Evolutionary conservation across 2,888 invertebrate genomes (phyloP), one percentile per base, ranked within the genome.

Genomic region (Heteropelma amictum): DNA sequence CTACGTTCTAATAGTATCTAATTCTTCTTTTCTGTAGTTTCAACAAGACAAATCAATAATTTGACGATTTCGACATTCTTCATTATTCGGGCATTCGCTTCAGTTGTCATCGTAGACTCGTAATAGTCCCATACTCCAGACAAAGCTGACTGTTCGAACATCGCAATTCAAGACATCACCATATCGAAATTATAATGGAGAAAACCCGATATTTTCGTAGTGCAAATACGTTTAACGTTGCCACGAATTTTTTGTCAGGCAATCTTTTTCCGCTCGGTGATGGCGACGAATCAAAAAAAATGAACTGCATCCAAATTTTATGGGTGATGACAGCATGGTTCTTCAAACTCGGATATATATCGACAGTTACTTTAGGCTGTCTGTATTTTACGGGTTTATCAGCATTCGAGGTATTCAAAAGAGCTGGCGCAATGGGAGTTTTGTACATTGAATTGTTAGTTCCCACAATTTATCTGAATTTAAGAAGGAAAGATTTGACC

Each of bases 391-490:
- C 73, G 0, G n/a, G 33, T 3, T 35, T 83, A 0, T 54, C 33
- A 1, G 70, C 78, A 1, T 76, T 70, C 3, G 77, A 53, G 2
- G 69, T 0, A 1, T 84, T 5, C 68, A 76, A 12, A 74, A 79
- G 17, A 65, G 78, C n/a, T 77, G 78, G 0, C 64, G 53, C 79
- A 2, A 17, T 53, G 33, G 45, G 65, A 0, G 61, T 79, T 4
- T 71, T 82, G 2, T 14, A 45, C 0, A 1, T 67, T 1, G 84
- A 84, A 42, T 51, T 53, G 0, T 21, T 81, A 0, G 10, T 78
- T 8, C 40, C 79, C 30, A 19, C 72, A 0, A 8, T 56, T 19
- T 77, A 80, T 21, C 49, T 84, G 30, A 72, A 82, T 45, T 49
- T 21, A 0, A 72, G 56, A 8, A 65, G 72, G 5, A 60, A 74